Evolutionary conservation across 2,888 invertebrate genomes (phyloP).

Genomic region (Onthophagus sagittarius): DNA sequence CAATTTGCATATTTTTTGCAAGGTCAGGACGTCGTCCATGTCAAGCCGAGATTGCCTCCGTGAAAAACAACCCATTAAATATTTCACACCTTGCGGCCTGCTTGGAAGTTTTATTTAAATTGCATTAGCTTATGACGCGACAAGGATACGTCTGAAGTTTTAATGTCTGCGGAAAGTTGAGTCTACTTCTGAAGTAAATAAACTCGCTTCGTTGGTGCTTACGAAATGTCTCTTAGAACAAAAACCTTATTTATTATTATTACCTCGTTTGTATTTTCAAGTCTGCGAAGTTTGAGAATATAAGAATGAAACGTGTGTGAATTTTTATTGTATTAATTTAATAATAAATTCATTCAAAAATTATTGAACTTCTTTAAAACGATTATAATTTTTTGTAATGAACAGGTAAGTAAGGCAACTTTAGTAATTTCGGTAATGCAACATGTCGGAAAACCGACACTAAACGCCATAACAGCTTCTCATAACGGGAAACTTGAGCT

Average conservation of each 20-base stretch:
- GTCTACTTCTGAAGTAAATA: neutral
- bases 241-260: neutral
- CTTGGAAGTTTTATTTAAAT: conserved; percentile 12
- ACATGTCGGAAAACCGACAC: neutral
- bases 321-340: no score
- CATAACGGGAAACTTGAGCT: neutral
- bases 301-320: no score
- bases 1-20: neutral
- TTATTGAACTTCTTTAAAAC: no score
- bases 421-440: neutral
- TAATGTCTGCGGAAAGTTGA: conserved; percentile 9
- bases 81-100: neutral
- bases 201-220: neutral
- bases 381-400: no score
- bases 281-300: no score
- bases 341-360: no score
- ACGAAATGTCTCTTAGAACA: neutral
- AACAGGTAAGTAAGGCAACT: no score
- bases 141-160: conserved; percentile 12
- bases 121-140: conserved; percentile 12
- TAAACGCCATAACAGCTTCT: neutral
- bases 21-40: neutral
- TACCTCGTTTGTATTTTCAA: neutral
- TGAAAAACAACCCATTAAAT: conserved; percentile 1
- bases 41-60: neutral